Evolutionary conservation across 2,888 invertebrate species (phyloP).

Genomic region (Drosophila kanekoi): DNA sequence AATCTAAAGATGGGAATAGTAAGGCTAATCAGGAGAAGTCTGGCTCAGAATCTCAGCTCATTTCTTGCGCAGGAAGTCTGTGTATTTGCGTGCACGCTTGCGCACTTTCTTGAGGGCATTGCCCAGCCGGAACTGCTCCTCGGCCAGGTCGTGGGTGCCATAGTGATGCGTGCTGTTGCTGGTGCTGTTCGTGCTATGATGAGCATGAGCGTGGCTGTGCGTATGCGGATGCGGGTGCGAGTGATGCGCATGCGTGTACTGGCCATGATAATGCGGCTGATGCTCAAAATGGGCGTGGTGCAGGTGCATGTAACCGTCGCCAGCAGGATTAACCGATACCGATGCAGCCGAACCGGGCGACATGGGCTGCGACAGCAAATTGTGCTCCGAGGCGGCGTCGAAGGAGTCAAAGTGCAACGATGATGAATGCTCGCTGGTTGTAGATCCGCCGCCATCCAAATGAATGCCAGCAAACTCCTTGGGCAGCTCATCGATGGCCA

Average conservation of each 20-base stretch:
- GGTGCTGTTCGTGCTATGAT: constrained; percentile 42
- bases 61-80: constrained; percentile 84
- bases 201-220: constrained; percentile 46
- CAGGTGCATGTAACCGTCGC: constrained; percentile 71
- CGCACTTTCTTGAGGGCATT: constrained; percentile 83
- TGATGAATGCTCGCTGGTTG: constrained; percentile 79
- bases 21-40: constrained; percentile 38
- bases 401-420: constrained; percentile 82
- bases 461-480: constrained; percentile 61
- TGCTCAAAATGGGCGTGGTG: constrained; percentile 65
- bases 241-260: constrained; percentile 39
- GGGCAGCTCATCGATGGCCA: constrained; percentile 83
- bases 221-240: constrained; percentile 36
- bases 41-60: constrained; percentile 51
- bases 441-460: constrained; percentile 65
- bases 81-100: constrained; percentile 85
- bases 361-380: constrained; percentile 78
- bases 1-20: constrained; percentile 63
- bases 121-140: constrained; percentile 83
- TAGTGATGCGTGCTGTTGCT: constrained; percentile 61
- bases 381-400: constrained; percentile 83
- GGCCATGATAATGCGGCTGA: constrained; percentile 38
- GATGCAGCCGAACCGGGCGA: constrained; percentile 81
- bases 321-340: constrained; percentile 78
- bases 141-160: constrained; percentile 72